phyloP scores from a whole-genome alignment of 1,140 invertebrate genomes.

The Drosophila athabasca region DNA sequence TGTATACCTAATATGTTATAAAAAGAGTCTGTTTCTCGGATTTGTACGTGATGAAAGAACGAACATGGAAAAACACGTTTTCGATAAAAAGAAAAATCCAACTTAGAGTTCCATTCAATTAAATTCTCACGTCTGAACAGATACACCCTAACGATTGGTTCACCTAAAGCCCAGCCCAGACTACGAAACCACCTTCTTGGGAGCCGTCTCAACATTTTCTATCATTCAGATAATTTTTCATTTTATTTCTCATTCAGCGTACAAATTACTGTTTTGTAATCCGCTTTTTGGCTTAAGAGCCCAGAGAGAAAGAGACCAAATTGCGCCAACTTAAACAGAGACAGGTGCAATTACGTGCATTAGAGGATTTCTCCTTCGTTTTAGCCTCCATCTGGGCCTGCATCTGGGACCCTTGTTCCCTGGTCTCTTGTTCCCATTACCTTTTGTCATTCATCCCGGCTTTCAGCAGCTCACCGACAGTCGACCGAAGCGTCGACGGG shows the following conservation, averaged over 20 bases:
- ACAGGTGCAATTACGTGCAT: constrained; percentile 77
- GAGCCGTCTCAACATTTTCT: background rate
- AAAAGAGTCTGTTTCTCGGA: too few relatives aligned
- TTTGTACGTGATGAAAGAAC: too few relatives aligned
- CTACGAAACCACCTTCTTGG: background rate
- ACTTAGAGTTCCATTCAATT: too few relatives aligned
- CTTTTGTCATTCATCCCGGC: constrained; percentile 71
- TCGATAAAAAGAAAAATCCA: too few relatives aligned
- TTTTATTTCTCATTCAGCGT: constrained; percentile 52
- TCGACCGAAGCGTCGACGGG: constrained; percentile 33
- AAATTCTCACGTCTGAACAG: too few relatives aligned
- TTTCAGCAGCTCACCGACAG: constrained; percentile 63
- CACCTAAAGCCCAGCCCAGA: too few relatives aligned
- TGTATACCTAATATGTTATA: too few relatives aligned
- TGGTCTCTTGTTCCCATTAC: constrained; percentile 44
- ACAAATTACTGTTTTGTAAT: constrained; percentile 68
- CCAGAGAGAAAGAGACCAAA: constrained; percentile 54
- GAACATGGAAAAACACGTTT: too few relatives aligned
- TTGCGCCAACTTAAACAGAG: constrained; percentile 73
- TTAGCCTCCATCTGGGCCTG: constrained; percentile 5
- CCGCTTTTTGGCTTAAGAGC: constrained; percentile 67
- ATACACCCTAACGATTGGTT: too few relatives aligned
- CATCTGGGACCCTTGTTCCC: too few relatives aligned
- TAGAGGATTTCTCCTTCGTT: constrained; percentile 53
- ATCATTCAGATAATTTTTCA: constrained; percentile 43